Evolutionary conservation across 2,888 invertebrate genomes (phyloP).

Genomic region (Oeneis ivallda): DNA sequence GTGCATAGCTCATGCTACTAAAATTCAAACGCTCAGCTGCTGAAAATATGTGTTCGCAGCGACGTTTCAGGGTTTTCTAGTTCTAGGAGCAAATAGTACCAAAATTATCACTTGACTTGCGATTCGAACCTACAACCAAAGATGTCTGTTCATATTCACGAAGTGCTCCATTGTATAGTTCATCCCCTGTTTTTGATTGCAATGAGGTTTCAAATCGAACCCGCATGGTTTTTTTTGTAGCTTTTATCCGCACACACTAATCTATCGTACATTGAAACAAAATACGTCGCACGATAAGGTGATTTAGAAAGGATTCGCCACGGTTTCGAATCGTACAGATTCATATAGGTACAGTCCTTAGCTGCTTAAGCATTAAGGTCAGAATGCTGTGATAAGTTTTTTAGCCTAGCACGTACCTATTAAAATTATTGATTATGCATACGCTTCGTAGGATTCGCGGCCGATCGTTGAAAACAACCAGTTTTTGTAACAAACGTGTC

Average conservation of each 20-base stretch:
- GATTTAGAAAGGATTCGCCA: slow-evolving; percentile 31
- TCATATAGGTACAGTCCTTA: not conserved
- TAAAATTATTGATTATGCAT: slow-evolving; percentile 23
- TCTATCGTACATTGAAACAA: slow-evolving; percentile 18
- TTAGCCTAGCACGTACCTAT: slow-evolving; percentile 11
- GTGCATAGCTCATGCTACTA: too few relatives aligned
- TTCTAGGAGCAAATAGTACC: too few relatives aligned
- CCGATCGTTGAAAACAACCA: slow-evolving; percentile 10
- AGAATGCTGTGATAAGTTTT: not conserved
- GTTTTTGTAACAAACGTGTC: slow-evolving; percentile 15
- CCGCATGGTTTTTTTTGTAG: too few relatives aligned
- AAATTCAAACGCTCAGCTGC: too few relatives aligned
- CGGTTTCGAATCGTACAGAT: slow-evolving; percentile 12
- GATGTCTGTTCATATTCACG: too few relatives aligned
- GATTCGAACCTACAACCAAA: too few relatives aligned
- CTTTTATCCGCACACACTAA: not conserved
- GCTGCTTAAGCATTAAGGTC: not conserved
- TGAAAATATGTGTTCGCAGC: too few relatives aligned
- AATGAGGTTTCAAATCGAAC: too few relatives aligned
- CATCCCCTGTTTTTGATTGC: too few relatives aligned
- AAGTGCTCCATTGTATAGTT: too few relatives aligned
- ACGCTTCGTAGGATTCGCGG: slow-evolving; percentile 14
- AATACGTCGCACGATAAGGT: slow-evolving; percentile 32
- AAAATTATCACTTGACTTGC: too few relatives aligned
- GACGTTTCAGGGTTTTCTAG: too few relatives aligned